phyloP scores from a whole-genome alignment of 2,113 vertebrate species.

The Anser cygnoides region DNA sequence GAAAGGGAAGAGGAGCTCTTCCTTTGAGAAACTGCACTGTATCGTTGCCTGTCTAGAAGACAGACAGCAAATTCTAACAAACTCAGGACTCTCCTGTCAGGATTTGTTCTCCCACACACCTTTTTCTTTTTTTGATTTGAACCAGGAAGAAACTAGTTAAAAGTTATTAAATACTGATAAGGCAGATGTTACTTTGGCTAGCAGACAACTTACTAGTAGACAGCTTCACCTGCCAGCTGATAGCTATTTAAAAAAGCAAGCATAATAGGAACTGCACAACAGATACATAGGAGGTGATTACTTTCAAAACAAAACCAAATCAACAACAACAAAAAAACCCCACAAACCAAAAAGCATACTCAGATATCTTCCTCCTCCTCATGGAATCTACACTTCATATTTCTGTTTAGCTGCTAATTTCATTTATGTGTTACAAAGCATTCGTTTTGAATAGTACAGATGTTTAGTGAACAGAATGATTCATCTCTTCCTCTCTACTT shows the following conservation, averaged over 20 bases:
- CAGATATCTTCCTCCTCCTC: neutral
- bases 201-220: neutral
- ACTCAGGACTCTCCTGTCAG: neutral
- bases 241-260: neutral
- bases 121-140: neutral
- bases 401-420: conserved; percentile 43
- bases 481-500: conserved; percentile 53
- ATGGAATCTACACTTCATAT: neutral
- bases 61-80: neutral
- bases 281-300: neutral
- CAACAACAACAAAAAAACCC: neutral
- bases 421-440: conserved; percentile 44
- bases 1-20: neutral
- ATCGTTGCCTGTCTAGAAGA: neutral
- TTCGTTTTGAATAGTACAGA: conserved; percentile 70
- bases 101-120: neutral
- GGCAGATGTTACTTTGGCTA: neutral
- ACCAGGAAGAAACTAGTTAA: neutral
- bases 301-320: neutral
- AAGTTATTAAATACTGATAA: neutral
- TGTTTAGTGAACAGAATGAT: conserved; percentile 54
- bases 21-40: neutral
- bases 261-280: neutral
- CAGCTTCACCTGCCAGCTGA: neutral
- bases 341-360: neutral